phyloP scores from a whole-genome alignment of 2,113 vertebrate species.

The Brachirus orientalis region DNA sequence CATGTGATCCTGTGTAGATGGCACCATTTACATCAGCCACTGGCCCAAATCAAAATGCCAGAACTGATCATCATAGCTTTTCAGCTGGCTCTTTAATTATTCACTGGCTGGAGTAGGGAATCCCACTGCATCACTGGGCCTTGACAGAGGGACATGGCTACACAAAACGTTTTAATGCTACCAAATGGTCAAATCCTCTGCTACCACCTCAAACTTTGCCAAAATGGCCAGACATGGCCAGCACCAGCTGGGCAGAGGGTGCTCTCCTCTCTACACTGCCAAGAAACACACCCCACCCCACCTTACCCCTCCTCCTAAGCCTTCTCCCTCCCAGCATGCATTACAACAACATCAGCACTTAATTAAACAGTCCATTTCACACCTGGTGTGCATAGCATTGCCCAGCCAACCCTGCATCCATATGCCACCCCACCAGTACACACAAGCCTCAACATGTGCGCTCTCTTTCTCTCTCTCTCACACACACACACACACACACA shows the following conservation, averaged over 20 bases:
- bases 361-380: constrained; percentile 89
- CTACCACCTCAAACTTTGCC: constrained; percentile 14
- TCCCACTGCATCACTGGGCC: constrained; percentile 23
- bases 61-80: constrained; percentile 10
- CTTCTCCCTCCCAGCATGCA: constrained; percentile 74
- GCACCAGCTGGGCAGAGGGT: constrained; percentile 46
- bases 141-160: constrained; percentile 19
- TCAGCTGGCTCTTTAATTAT: constrained; percentile 24
- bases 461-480: constrained; percentile 40
- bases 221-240: constrained; percentile 25
- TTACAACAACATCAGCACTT: constrained; percentile 87
- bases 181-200: constrained; percentile 30
- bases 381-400: constrained; percentile 84
- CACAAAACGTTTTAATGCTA: constrained; percentile 19
- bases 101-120: neutral
- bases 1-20: constrained; percentile 30
- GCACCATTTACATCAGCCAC: constrained; percentile 36
- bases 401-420: constrained; percentile 81
- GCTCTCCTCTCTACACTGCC: constrained; percentile 38
- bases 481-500: constrained; percentile 14
- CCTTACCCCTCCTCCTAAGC: constrained; percentile 26
- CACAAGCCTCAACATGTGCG: constrained; percentile 65
- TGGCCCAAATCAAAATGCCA: constrained; percentile 43
- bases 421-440: constrained; percentile 76
- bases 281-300: constrained; percentile 31